phyloP scores from a whole-genome alignment of 2,888 invertebrate genomes.

The Lumbricus terrestris region DNA sequence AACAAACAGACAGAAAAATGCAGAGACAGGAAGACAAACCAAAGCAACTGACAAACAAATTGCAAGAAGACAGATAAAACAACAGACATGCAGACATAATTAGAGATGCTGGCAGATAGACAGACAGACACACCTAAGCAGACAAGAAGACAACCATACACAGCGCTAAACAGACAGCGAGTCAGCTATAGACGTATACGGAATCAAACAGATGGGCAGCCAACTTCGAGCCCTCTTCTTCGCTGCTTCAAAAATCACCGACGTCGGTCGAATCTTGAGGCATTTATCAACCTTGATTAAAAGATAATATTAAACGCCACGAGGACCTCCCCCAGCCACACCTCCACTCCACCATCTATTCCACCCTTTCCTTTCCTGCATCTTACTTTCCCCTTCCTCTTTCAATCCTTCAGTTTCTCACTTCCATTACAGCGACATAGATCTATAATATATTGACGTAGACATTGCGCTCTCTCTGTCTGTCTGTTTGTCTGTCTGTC shows the following conservation, averaged over 20 bases:
- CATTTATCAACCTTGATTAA: not conserved
- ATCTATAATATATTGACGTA: not conserved
- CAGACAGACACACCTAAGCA: not conserved
- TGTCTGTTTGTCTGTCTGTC: no score
- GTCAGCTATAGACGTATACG: not conserved
- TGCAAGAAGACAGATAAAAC: no score
- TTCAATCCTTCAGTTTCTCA: not conserved
- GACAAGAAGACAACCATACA: not conserved
- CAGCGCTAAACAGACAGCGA: not conserved
- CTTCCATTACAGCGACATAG: not conserved
- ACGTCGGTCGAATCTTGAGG: not conserved
- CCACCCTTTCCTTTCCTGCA: not conserved
- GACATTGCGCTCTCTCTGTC: not conserved
- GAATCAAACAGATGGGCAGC: no score
- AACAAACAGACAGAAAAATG: no score
- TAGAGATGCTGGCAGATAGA: no score
- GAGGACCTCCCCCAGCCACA: not conserved
- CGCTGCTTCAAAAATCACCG: not conserved
- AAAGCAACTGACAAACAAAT: no score
- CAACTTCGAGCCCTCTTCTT: not conserved
- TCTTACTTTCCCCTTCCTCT: no score
- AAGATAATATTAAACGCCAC: not conserved
- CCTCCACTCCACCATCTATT: not conserved
- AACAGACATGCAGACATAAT: no score
- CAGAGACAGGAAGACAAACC: no score